Conservation (phyloP, 2,113 vertebrate genomes). For the Thalassarche chlororhynchos region DNA sequence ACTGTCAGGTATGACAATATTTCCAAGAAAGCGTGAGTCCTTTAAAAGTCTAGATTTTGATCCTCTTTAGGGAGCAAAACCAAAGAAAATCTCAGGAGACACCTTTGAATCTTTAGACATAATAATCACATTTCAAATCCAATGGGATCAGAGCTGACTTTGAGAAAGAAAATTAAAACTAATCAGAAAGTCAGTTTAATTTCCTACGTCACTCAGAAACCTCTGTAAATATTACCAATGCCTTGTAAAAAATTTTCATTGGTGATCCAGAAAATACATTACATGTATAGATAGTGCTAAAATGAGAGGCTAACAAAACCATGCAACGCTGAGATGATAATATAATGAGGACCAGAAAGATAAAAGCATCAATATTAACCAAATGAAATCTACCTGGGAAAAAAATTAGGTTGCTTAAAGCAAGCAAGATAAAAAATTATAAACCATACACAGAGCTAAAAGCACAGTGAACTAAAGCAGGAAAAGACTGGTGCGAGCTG, state of each 20-base stretch:
- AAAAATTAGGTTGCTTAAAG: neutral
- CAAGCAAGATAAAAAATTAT: neutral
- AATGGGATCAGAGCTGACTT: neutral
- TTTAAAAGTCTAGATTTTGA: neutral
- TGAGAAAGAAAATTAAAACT: neutral
- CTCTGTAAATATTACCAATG: neutral
- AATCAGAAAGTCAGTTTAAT: neutral
- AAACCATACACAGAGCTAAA: neutral
- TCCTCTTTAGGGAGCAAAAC: neutral
- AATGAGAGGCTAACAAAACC: neutral
- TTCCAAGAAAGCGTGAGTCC: neutral
- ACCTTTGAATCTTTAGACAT: neutral
- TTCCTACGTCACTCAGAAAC: neutral
- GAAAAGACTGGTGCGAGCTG: neutral
- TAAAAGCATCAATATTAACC: neutral
- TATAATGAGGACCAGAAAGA: neutral
- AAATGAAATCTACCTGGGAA: neutral
- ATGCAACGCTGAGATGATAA: neutral
- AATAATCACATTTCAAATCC: neutral
- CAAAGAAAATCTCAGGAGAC: neutral
- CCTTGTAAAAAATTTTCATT: neutral
- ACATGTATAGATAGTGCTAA: neutral
- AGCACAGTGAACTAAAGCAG: neutral
- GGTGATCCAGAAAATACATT: neutral
- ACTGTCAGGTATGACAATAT: neutral